Conservation (phyloP, 2,797 vertebrate genomes). For the Champsocephalus esox region DNA sequence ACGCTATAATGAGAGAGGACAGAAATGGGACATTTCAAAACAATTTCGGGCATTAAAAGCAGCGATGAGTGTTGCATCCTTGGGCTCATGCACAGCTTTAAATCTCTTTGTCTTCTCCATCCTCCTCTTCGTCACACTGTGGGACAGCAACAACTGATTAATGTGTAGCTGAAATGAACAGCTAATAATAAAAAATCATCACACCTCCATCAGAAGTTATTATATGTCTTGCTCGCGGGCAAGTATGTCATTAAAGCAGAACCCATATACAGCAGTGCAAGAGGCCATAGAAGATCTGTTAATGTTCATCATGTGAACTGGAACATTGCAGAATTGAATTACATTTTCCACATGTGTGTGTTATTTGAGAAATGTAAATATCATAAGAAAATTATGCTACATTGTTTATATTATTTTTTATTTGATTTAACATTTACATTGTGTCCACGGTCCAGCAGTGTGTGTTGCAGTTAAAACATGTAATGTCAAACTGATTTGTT, state of each 20-base stretch:
- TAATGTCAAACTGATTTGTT: too few species aligned
- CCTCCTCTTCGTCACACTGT: slow-evolving; percentile 19
- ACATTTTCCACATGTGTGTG: too few species aligned
- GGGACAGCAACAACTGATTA: slow-evolving; percentile 42
- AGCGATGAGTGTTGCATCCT: background rate
- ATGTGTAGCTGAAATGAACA: slow-evolving; percentile 50
- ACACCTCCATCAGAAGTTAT: slow-evolving; percentile 45
- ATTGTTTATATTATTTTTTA: too few species aligned
- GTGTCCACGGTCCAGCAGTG: too few species aligned
- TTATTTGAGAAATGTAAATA: too few species aligned
- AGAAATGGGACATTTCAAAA: slow-evolving; percentile 12
- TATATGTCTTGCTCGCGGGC: slow-evolving; percentile 45
- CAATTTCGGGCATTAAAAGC: slow-evolving; percentile 18
- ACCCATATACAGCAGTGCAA: slow-evolving; percentile 1
- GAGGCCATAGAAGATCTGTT: too few species aligned
- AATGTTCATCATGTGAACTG: too few species aligned
- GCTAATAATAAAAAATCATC: slow-evolving; percentile 48
- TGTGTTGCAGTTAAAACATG: too few species aligned
- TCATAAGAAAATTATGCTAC: too few species aligned
- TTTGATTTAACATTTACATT: too few species aligned
- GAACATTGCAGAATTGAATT: too few species aligned
- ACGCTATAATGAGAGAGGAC: slow-evolving; percentile 2
- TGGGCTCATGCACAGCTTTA: slow-evolving; percentile 3
- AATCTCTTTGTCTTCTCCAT: slow-evolving; percentile 23
- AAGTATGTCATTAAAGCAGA: slow-evolving; percentile 45